These are phyloP conservation scores for Siniperca knerii DNA, from an alignment of 2,113 vertebrate genomes.

Conservation along the genomic window DNA sequence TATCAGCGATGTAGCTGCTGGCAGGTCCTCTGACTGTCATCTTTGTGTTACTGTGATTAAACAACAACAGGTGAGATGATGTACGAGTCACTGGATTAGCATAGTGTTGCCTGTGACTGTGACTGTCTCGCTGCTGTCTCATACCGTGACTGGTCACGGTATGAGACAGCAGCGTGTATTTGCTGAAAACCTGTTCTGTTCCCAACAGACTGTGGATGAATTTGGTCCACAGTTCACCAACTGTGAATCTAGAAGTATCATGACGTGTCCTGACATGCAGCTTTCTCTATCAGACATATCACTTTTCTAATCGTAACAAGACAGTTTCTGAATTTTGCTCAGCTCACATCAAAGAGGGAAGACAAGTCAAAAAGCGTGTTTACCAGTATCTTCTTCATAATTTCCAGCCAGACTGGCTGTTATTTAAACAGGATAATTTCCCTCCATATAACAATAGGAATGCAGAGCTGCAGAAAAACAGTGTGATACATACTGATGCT, in stretches of 20 bases:
- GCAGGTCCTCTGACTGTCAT: slow-evolving; percentile 11
- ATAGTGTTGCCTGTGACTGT: background rate
- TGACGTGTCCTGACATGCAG: slow-evolving; percentile 29
- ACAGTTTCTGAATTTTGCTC: slow-evolving; percentile 14
- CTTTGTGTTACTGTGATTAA: slow-evolving; percentile 12
- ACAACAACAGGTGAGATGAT: slow-evolving; percentile 28
- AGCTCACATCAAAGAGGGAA: slow-evolving; percentile 30
- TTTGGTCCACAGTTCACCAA: slow-evolving; percentile 21
- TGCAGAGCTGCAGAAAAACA: slow-evolving; percentile 35
- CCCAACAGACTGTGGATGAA: background rate
- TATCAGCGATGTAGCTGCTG: slow-evolving; percentile 3
- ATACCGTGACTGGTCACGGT: background rate
- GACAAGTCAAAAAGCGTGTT: slow-evolving; percentile 33
- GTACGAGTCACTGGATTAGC: background rate
- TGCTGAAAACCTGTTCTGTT: slow-evolving; percentile 28
- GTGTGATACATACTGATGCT: slow-evolving; percentile 52
- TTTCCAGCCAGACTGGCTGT: slow-evolving; percentile 47
- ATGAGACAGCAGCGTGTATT: background rate
- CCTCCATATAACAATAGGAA: slow-evolving; percentile 46
- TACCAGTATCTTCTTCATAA: slow-evolving; percentile 23
- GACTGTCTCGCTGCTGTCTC: too few species aligned
- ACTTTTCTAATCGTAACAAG: slow-evolving; percentile 23
- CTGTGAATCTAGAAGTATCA: slow-evolving; percentile 15
- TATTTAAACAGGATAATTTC: slow-evolving; percentile 48
- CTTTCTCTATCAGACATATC: slow-evolving; percentile 13